A percentile compares a stretch with the other conserved stretches of the same genome.
Evolutionary conservation across 2,797 vertebrate genomes (phyloP).

Genomic region (Sciaenops ocellatus): DNA sequence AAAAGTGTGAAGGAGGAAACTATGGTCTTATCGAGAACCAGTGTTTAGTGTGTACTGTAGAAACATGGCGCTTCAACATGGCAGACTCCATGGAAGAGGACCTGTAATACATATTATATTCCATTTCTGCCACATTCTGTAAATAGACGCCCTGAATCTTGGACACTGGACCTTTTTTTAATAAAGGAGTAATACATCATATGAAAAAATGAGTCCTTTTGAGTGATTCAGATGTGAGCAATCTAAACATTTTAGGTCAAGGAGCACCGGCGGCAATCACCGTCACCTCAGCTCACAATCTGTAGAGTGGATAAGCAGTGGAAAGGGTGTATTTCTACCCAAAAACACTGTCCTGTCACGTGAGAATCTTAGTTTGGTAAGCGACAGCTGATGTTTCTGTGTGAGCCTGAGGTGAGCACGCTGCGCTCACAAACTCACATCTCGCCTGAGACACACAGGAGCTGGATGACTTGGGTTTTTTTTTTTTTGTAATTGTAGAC

Average conservation of each 20-base stretch:
- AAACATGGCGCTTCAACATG: no score
- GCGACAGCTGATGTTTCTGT: slow-evolving; percentile 36
- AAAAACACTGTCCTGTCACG: not conserved
- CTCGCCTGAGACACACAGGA: slow-evolving; percentile 11
- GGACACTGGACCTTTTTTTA: no score
- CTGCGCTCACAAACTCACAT: slow-evolving; percentile 5
- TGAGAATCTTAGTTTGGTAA: not conserved
- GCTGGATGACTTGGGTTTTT: not conserved
- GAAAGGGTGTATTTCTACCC: not conserved
- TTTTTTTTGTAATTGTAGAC: not conserved
- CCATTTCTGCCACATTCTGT: no score
- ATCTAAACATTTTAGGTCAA: not conserved
- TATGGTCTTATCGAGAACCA: no score
- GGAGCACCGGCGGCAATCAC: not conserved
- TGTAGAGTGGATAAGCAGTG: not conserved
- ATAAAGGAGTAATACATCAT: not conserved
- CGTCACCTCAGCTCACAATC: not conserved
- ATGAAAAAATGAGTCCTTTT: not conserved
- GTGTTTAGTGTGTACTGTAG: no score
- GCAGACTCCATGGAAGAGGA: no score
- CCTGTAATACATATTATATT: no score
- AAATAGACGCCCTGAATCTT: no score
- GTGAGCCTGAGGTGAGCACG: slow-evolving; percentile 16
- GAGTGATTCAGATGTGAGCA: not conserved
- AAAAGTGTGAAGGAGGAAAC: no score